phyloP scores from a whole-genome alignment of 1,140 invertebrate species.

The Orchesella cincta region DNA sequence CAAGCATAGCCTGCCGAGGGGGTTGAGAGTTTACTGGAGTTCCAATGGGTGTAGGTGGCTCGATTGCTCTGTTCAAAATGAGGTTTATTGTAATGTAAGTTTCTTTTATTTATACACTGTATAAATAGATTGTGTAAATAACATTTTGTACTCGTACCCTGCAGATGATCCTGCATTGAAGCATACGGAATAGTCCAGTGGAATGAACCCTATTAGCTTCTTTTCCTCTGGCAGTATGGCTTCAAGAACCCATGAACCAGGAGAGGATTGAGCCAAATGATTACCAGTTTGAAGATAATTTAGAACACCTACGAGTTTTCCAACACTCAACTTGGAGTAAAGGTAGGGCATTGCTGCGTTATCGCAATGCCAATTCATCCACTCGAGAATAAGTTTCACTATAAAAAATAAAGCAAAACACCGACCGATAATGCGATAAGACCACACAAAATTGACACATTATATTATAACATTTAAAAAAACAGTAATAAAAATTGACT shows the following conservation, averaged over 20 bases:
- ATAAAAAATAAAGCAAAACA: slow-evolving; percentile 6
- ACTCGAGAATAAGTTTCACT: slow-evolving; percentile 49
- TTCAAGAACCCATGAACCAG: slow-evolving; percentile 26
- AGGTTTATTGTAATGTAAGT: no score
- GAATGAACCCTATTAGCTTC: slow-evolving; percentile 46
- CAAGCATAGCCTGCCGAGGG: not conserved
- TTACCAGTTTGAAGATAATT: slow-evolving; percentile 42
- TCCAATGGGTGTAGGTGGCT: not conserved
- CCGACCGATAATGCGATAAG: no score
- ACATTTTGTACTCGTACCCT: slow-evolving; percentile 40
- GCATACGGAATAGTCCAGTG: slow-evolving; percentile 30
- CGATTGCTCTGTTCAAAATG: no score
- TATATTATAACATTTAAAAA: no score
- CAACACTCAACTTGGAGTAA: slow-evolving; percentile 35
- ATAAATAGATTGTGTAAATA: not conserved
- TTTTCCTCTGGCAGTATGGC: slow-evolving; percentile 46
- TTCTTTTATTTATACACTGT: not conserved
- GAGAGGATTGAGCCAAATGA: not conserved
- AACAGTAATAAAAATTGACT: no score
- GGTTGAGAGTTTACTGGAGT: not conserved
- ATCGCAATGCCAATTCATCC: slow-evolving; percentile 38
- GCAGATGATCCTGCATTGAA: slow-evolving; percentile 41
- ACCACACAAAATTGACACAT: no score
- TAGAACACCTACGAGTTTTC: slow-evolving; percentile 36
- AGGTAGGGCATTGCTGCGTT: slow-evolving; percentile 35